Evolutionary conservation across 2,113 vertebrate species (phyloP), one percentile per base, ranked within the genome.

Genomic region (Mola mola): DNA sequence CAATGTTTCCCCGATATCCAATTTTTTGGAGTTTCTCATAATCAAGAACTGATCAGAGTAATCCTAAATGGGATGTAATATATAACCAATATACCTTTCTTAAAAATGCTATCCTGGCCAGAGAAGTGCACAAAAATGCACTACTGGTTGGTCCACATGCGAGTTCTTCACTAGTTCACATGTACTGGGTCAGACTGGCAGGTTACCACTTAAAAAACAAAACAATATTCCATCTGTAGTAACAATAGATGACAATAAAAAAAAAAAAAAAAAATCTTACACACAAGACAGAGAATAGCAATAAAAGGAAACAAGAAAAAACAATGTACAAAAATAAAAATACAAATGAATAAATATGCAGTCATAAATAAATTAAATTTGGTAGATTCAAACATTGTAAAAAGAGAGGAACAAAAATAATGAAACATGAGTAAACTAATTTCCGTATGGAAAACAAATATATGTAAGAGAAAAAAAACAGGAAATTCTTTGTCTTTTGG

Each of bases 261-360:
- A 69, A 10, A 49, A 28, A 19, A 26, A n/a, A 17, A 22, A 12
- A 36, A 36, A 17, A 5, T 47, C 22, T 33, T 50, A 71, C 53
- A 69, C 79, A 75, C 43, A 61, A 66, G 24, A 46, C 12, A 36
- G 37, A 37, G 41, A 66, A 63, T 49, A 67, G 40, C 51, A 63
- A 67, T 24, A 67, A 49, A 77, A 41, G 34, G 16, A 48, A 65
- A 17, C 15, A 4, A n/a, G n/a, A 19, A 19, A 61, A 70, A 55
- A 79, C 38, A 66, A 42, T 52, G 64, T 87, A 88, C 61, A 87
- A 89, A 89, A 87, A 87, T 72, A 82, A 72, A 86, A 89, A 85
- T 79, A 88, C 58, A 84, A 88, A 89, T 85, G 76, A 91, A 92
- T 91, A 92, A 92, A 92, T 92, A 92, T 78, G 72, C 81, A 88